Conservation (phyloP, 1,140 invertebrate genomes). For the Leptoteleia sp. region DNA sequence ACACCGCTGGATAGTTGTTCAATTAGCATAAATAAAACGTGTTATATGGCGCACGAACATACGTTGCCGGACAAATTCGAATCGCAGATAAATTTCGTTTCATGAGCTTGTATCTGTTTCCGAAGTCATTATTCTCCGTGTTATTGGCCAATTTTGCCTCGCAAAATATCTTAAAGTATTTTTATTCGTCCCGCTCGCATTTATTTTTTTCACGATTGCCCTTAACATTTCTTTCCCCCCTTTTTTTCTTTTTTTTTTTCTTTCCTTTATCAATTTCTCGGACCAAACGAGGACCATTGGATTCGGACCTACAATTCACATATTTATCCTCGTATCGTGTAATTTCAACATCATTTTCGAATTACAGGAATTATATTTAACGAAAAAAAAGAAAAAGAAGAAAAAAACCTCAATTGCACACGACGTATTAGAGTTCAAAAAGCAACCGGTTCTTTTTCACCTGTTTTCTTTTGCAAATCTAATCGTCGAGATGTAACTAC, state of each 20-base stretch:
- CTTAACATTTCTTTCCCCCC: too few relatives aligned
- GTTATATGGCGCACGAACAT: constrained; percentile 64
- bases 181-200: constrained; percentile 36
- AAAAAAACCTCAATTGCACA: constrained; percentile 1
- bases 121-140: constrained; percentile 62
- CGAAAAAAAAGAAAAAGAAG: too few relatives aligned
- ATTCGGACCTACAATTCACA: too few relatives aligned
- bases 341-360: too few relatives aligned
- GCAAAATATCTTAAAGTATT: constrained; percentile 52
- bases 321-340: too few relatives aligned
- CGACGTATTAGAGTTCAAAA: constrained; percentile 9
- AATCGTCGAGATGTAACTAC: constrained; percentile 43
- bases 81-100: constrained; percentile 66
- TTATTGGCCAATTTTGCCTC: constrained; percentile 58
- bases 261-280: constrained; percentile 11
- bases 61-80: constrained; percentile 65
- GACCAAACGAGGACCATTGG: neutral
- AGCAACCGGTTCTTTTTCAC: constrained; percentile 57
- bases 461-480: constrained; percentile 54
- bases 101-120: constrained; percentile 65
- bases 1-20: constrained; percentile 68
- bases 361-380: too few relatives aligned
- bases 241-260: too few relatives aligned
- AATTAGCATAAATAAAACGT: constrained; percentile 69
- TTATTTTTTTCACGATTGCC: constrained; percentile 53